Base-by-base conservation (phyloP, 2,113 vertebrate genomes). In the Neotoma lepida region DNA sequence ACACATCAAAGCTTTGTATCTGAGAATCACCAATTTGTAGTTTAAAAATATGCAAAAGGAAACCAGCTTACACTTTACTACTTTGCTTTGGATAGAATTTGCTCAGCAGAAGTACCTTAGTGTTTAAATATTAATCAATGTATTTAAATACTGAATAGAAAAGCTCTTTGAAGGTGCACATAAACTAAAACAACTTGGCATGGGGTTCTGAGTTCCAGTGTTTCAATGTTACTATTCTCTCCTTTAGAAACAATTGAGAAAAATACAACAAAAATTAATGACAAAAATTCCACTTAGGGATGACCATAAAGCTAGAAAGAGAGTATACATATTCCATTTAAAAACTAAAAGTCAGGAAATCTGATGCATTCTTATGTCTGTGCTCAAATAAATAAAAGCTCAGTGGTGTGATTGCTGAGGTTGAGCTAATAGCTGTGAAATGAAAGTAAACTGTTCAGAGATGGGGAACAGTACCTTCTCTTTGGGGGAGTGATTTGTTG, bases 121-220 rank as follows among this genome's bases (percentile, higher is more conserved):
- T 93, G 30, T 71, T 96, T 96, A 97, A 96, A 95, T 93, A 96
- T 97, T 96, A 91, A 96, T 90, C 51, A 54, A 89, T 49, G 39
- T 91, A 46, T 89, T 95, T 91, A 97, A 95, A 96, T 95, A 97
- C 96, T 97, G 96, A 95, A 91, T n/a, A 92, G 91, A 94, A 95
- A 94, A 41, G 24, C 49, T 95, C 93, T 87, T 44, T 91, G 56
- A 92, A 81, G 74, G 56, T 56, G 93, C 41, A 64, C 24, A 9
- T 12, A 73, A 68, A 92, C 90, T 94, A 92, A 86, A 93, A 91
- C 73, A 95, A 95, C 92, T 66, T 94, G 84, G 30, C 82, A 89
- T 54, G 88, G 28, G n/a, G 61, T 93, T 95, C 78, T 80, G 63
- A 58, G 63, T 87, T 94, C 90, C 61, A 63, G 28, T 77, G 78